Conservation (phyloP, 2,797 vertebrate genomes). For the Chanos chanos region DNA sequence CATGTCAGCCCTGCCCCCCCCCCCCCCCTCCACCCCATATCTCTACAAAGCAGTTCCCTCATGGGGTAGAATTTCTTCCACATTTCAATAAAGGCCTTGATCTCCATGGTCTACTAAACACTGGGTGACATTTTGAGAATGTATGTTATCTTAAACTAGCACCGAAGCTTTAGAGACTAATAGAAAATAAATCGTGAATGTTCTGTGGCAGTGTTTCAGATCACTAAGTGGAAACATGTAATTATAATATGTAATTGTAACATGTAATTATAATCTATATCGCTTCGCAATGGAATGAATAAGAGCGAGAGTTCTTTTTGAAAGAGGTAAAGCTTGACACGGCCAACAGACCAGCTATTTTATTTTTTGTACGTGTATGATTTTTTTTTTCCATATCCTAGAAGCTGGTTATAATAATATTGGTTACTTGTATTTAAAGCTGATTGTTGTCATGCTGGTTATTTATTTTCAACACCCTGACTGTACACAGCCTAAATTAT, state of each 20-base stretch:
- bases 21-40: conserved; percentile 7
- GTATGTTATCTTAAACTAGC: neutral
- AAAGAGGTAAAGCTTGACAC: neutral
- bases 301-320: neutral
- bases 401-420: too few relatives aligned
- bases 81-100: conserved; percentile 11
- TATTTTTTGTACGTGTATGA: too few relatives aligned
- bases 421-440: too few relatives aligned
- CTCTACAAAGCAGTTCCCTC: conserved; percentile 12
- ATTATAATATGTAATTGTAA: too few relatives aligned
- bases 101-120: conserved; percentile 1
- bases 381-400: too few relatives aligned
- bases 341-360: neutral
- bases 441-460: neutral
- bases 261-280: too few relatives aligned
- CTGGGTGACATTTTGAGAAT: neutral
- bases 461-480: neutral
- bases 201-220: too few relatives aligned
- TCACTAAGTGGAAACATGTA: too few relatives aligned
- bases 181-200: too few relatives aligned
- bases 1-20: conserved; percentile 37
- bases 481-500: neutral
- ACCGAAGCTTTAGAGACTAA: neutral
- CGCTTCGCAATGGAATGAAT: neutral
- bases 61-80: neutral